These are phyloP conservation scores for Rhodophaea formosa DNA, from an alignment of 2,888 invertebrate species.

Conservation along the genomic window DNA sequence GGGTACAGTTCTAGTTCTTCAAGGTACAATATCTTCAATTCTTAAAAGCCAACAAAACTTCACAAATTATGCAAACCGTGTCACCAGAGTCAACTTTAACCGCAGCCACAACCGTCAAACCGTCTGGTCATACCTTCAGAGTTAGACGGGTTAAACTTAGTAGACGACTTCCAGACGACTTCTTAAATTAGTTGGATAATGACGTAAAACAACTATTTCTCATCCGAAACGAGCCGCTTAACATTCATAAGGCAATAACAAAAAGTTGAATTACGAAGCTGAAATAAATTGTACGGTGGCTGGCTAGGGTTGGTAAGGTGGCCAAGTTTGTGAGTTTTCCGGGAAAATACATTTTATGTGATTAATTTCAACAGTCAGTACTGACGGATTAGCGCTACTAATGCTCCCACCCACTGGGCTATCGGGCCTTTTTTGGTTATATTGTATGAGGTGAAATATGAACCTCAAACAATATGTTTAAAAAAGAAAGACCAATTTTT, in stretches of 20 bases:
- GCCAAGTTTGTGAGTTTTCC: not conserved
- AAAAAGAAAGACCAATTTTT: too few relatives aligned
- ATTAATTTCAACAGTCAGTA: too few relatives aligned
- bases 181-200: constrained; percentile 15
- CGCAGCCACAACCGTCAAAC: not conserved
- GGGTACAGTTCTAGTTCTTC: too few relatives aligned
- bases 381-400: too few relatives aligned
- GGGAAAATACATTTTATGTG: too few relatives aligned
- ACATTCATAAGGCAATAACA: constrained; percentile 42
- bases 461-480: too few relatives aligned
- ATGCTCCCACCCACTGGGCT: too few relatives aligned
- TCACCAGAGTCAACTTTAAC: not conserved
- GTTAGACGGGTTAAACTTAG: not conserved
- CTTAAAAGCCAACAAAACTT: not conserved
- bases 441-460: too few relatives aligned
- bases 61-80: not conserved
- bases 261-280: constrained; percentile 36
- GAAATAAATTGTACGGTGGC: constrained; percentile 36
- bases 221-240: constrained; percentile 23
- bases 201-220: constrained; percentile 19
- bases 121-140: not conserved
- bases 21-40: too few relatives aligned
- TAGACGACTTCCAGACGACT: constrained; percentile 11
- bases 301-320: constrained; percentile 10
- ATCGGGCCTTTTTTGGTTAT: too few relatives aligned